Conservation (phyloP, 2,888 invertebrate species). For the Zygothrica quintamaculata region DNA sequence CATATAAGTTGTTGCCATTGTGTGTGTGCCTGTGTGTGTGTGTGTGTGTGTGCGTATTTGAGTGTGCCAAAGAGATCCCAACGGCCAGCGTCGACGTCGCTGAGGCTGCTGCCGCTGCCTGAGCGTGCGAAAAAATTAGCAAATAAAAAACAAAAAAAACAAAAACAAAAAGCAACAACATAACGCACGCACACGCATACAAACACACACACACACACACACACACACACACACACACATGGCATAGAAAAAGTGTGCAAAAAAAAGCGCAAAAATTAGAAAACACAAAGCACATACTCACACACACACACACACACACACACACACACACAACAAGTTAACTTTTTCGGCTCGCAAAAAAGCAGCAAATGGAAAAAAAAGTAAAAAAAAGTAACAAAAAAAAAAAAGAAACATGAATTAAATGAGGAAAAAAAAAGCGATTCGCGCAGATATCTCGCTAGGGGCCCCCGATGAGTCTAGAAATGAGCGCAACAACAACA, state of each 20-base stretch:
- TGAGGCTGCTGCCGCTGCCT: slow-evolving; percentile 33
- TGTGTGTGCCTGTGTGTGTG: neutral
- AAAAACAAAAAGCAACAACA: slow-evolving; percentile 18
- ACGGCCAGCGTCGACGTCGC: slow-evolving; percentile 14
- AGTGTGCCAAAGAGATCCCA: slow-evolving; percentile 62
- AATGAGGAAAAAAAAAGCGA: slow-evolving; percentile 59
- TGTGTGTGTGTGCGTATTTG: slow-evolving; percentile 12
- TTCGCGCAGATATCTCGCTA: slow-evolving; percentile 58
- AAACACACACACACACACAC: slow-evolving; percentile 29
- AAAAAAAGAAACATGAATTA: slow-evolving; percentile 60
- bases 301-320: slow-evolving; percentile 46
- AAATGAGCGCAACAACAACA: slow-evolving; percentile 51
- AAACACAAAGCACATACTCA: slow-evolving; percentile 57
- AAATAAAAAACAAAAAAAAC: slow-evolving; percentile 45
- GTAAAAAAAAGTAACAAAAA: slow-evolving; percentile 19
- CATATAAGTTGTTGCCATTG: neutral
- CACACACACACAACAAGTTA: slow-evolving; percentile 41
- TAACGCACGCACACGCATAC: slow-evolving; percentile 28
- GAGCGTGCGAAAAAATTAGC: slow-evolving; percentile 67
- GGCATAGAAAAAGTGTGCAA: slow-evolving; percentile 65
- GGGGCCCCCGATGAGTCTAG: slow-evolving; percentile 55
- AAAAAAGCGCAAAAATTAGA: slow-evolving; percentile 59
- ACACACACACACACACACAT: slow-evolving; percentile 41
- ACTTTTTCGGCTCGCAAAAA: slow-evolving; percentile 61
- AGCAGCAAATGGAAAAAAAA: too few relatives aligned